Evolutionary conservation across 2,113 vertebrate genomes (phyloP).

Genomic region (Pionites leucogaster): DNA sequence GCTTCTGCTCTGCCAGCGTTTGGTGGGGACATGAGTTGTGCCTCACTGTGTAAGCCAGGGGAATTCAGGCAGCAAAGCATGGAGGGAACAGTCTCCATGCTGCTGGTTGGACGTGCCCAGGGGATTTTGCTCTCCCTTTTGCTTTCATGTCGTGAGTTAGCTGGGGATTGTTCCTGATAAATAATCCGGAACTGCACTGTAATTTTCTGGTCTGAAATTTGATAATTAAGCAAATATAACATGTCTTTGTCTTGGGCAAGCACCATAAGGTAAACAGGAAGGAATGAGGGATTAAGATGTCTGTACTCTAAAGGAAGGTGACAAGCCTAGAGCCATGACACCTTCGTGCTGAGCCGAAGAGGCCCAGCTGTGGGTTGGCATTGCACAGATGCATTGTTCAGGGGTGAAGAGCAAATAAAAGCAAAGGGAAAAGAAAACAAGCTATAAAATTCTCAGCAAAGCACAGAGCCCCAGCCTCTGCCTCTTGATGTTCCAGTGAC

Average conservation of each 20-base stretch:
- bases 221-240: slow-evolving; percentile 74
- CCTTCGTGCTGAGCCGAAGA: slow-evolving; percentile 20
- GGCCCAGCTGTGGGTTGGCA: slow-evolving; percentile 66
- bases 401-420: slow-evolving; percentile 77
- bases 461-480: slow-evolving; percentile 45
- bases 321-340: slow-evolving; percentile 56
- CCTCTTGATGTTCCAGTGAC: slow-evolving; percentile 66
- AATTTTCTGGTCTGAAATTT: slow-evolving; percentile 67
- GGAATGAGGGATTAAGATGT: slow-evolving; percentile 74
- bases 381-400: slow-evolving; percentile 67
- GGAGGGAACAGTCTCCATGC: neutral
- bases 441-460: slow-evolving; percentile 73
- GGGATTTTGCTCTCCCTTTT: neutral
- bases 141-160: neutral
- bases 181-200: neutral
- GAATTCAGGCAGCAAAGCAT: neutral
- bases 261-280: slow-evolving; percentile 79
- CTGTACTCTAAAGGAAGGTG: slow-evolving; percentile 59
- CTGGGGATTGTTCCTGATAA: slow-evolving; percentile 22
- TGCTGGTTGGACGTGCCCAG: accelerated
- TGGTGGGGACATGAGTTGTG: neutral
- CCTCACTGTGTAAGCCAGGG: accelerated
- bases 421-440: slow-evolving; percentile 78
- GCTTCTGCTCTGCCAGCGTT: neutral
- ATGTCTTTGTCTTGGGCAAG: slow-evolving; percentile 67